Conservation (phyloP, 1,140 invertebrate genomes). For the Telenomus remus region DNA sequence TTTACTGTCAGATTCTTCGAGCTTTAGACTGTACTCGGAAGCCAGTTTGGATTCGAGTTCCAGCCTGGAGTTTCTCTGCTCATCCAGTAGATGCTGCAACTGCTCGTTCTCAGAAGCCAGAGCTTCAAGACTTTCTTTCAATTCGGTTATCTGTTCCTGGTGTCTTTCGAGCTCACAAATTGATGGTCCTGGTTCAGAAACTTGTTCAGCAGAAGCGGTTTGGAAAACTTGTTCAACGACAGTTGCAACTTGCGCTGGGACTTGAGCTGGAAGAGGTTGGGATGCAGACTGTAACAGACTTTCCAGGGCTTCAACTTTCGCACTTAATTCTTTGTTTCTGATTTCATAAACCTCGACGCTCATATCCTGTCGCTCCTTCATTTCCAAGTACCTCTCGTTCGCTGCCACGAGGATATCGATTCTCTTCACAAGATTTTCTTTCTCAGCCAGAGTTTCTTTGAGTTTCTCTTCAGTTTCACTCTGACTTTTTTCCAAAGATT, state of each 20-base stretch:
- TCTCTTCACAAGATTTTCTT: conserved; percentile 80
- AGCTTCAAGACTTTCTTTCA: conserved; percentile 78
- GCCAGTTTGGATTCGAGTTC: conserved; percentile 59
- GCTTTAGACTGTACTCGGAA: conserved; percentile 47
- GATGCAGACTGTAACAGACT: conserved; percentile 14
- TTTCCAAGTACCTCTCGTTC: conserved; percentile 84
- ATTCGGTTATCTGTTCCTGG: conserved; percentile 71
- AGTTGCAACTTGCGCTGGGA: background rate
- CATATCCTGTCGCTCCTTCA: conserved; percentile 87
- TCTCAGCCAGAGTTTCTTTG: conserved; percentile 79
- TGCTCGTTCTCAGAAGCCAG: conserved; percentile 83
- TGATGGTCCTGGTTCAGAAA: conserved; percentile 17
- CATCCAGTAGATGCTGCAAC: conserved; percentile 80
- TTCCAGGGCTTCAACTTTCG: conserved; percentile 79
- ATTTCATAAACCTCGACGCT: conserved; percentile 80
- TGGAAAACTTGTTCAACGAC: background rate
- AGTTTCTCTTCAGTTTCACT: conserved; percentile 77
- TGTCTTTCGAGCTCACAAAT: conserved; percentile 53
- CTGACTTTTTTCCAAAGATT: conserved; percentile 79
- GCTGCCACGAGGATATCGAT: conserved; percentile 84
- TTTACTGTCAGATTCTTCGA: conserved; percentile 51
- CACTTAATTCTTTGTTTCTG: conserved; percentile 80
- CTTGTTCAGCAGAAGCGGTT: background rate
- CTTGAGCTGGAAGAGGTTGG: background rate
- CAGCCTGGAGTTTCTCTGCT: conserved; percentile 71